These are phyloP conservation scores for Intellagama lesueurii DNA, from an alignment of 2,797 vertebrate species.

Conservation along the genomic window DNA sequence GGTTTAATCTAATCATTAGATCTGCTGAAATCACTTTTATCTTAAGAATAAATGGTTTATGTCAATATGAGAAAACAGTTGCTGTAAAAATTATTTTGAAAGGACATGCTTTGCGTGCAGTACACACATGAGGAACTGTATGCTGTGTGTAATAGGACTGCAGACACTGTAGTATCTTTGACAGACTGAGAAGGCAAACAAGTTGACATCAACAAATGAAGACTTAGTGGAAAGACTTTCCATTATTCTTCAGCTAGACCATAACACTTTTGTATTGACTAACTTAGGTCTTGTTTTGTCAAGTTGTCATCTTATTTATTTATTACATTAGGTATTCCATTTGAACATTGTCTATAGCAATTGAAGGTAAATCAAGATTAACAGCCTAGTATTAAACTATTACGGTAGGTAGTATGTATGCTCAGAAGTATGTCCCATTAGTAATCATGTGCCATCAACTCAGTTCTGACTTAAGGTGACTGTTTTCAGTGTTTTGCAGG, in stretches of 20 bases:
- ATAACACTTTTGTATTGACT: not conserved
- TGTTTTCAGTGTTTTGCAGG: no score
- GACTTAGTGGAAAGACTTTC: not conserved
- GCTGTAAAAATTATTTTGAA: not conserved
- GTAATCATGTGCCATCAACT: no score
- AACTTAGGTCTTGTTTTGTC: slow-evolving; percentile 11
- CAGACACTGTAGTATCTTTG: not conserved
- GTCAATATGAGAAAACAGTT: not conserved
- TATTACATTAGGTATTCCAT: no score
- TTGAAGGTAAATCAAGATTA: no score
- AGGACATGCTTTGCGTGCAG: not conserved
- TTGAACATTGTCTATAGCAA: no score
- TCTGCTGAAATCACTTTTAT: not conserved
- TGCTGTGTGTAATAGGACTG: not conserved
- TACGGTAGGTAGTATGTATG: no score
- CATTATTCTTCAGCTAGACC: not conserved
- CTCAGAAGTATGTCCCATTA: no score
- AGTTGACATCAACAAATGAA: not conserved
- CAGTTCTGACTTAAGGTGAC: no score
- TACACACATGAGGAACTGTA: not conserved
- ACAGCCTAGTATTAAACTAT: no score
- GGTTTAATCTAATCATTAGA: not conserved
- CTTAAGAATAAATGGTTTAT: not conserved
- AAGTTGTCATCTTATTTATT: not conserved
- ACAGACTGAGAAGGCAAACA: not conserved